Evolutionary conservation across 2,888 invertebrate species (phyloP), one percentile per base, ranked within the genome.

Genomic region (Pseudanteris insignis): DNA sequence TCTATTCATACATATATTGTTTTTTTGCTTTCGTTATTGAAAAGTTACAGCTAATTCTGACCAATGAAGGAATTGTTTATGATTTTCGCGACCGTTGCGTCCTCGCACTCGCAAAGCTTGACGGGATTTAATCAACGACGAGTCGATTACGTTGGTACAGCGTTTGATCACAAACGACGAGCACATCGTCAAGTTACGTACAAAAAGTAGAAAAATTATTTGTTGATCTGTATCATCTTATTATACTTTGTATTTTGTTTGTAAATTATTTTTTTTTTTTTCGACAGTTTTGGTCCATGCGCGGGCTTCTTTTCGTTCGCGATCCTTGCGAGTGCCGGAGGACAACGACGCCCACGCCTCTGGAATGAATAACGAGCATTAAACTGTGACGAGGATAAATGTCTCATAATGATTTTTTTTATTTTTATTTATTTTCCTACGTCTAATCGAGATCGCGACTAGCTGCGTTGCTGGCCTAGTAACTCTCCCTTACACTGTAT

Each of bases 181-280:
- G 40, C 32, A 33, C 36, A n/a, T 47, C 40, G 50, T 51, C 50
- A 51, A 58, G 44, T 44, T 24, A 43, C 44, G 51, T 58, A 58
- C 58, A 59, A 59, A 59, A 59, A 36, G 59, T 59, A 59, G 44
- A 46, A 59, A 59, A 59, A 26, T 59, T 30, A 6, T 33, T 7
- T 44, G 10, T 34, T 34, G 4, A 25, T 10, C 12, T 18, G 9
- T 2, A 5, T 18, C 1, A n/a, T 21, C 7, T 46, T 26, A 26
- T 21, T 21, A 21, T 21, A 7, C 9, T 41, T 41, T 10, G n/a
- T 13, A 29, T 30, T 11, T 29, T 28, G 13, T 28, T 24, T 36
- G 9, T 29, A 13, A n/a, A 15, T 30, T 21, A 5, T 21, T 21
- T 21, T 21, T 21, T 21, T 21, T 21, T n/a, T 26, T n/a, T 26